These are phyloP conservation scores for Tragelaphus scriptus DNA, from an alignment of 2,113 vertebrate genomes.

Conservation along the genomic window DNA sequence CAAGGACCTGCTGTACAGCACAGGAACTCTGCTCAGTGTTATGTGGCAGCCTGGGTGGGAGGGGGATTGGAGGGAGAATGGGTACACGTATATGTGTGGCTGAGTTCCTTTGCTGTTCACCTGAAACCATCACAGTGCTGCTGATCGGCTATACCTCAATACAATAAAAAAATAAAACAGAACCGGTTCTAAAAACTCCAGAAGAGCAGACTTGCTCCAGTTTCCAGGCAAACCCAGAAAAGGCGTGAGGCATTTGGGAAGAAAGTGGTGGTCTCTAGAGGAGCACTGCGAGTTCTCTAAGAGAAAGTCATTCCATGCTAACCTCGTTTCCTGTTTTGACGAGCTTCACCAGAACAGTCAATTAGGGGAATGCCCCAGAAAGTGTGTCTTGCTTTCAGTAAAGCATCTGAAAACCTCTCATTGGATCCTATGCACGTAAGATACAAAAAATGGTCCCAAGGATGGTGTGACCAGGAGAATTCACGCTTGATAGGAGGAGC, in stretches of 20 bases:
- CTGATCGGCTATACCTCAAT: background rate
- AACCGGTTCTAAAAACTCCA: background rate
- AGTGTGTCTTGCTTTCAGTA: slow-evolving; percentile 71
- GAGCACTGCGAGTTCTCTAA: slow-evolving; percentile 33
- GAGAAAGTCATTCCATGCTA: slow-evolving; percentile 77
- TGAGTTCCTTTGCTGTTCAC: background rate
- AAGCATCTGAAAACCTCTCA: slow-evolving; percentile 62
- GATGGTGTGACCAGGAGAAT: background rate
- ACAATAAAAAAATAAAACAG: background rate
- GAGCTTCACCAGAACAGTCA: slow-evolving; percentile 68
- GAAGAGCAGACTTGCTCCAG: background rate
- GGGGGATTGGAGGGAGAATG: background rate
- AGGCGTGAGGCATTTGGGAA: slow-evolving; percentile 25
- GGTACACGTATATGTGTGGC: background rate
- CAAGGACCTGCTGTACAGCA: background rate
- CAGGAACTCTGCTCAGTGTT: background rate
- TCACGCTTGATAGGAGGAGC: accelerated
- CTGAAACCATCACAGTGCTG: background rate
- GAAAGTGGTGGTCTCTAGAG: slow-evolving; percentile 56
- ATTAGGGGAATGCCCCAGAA: slow-evolving; percentile 76
- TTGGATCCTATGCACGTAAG: background rate
- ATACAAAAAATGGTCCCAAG: background rate
- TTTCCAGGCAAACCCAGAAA: background rate
- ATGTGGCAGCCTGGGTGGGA: background rate
- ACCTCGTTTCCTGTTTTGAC: slow-evolving; percentile 75